Evolutionary conservation across 1,140 invertebrate species (phyloP), one percentile per base, ranked within the genome.

Genomic region (Saccostrea cuccullata): DNA sequence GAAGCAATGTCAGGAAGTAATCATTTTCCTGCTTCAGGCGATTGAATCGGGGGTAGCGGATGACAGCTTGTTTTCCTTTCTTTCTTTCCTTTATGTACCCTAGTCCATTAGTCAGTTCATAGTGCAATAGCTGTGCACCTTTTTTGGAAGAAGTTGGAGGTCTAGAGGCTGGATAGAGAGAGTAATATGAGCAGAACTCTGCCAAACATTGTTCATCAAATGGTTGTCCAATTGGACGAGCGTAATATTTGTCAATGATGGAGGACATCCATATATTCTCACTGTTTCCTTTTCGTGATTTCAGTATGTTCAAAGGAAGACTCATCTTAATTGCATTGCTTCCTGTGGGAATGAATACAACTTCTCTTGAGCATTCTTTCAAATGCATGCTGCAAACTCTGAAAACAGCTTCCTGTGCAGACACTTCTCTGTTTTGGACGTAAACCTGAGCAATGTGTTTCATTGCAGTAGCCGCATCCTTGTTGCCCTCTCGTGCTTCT

Each of bases 1-100:
- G 87, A 13, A 90, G 64, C 9, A 82, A 47, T 20, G 17, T 85
- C 1, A 70, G 86, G 55, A 67, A 89, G 82, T 87, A 83, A 23
- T 85, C 55, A 70, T 90, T 87, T 15, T 83, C 85, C 47, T n/a
- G 15, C 17, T 85, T 89, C 30, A 55, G n/a, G 3, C 17, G 15
- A 17, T 77, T 85, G 58, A 87, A 89, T 23, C 90, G 56, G 17
- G 86, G 82, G 23, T 89, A 88, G 84, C 85, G 17, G 6, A 89
- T 73, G 23, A 89, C 60, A 6, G 90, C 90, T 12, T 36, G 20
- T 2, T 85, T 58, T 60, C 58, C 55, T 73, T 60, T 23, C 60
- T 87, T 58, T n/a, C 87, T 30, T 87, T 89, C 87, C 47, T 64
- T 47, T 82, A 90, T 90, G 77, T 67, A 90, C 3, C 90, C 90